Conservation (phyloP, 2,888 invertebrate genomes). For the Podabrus alpinus region DNA sequence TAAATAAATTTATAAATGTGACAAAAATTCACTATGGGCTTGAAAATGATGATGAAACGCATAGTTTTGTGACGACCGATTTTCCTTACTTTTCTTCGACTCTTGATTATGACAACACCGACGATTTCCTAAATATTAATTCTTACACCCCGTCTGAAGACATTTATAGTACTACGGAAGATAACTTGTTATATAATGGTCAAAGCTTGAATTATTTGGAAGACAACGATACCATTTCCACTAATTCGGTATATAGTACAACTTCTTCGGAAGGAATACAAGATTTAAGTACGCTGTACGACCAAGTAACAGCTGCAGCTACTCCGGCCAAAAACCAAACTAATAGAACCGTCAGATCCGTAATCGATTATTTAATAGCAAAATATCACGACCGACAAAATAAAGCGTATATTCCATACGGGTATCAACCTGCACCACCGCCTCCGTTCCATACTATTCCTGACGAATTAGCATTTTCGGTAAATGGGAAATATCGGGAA, state of each 20-base stretch:
- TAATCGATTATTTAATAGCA: conserved; percentile 52
- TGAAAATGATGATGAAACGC: neutral
- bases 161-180: neutral
- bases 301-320: neutral
- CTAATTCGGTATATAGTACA: neutral
- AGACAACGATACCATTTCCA: neutral
- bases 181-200: neutral
- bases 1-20: neutral
- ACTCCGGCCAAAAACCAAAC: neutral
- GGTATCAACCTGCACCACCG: conserved; percentile 40
- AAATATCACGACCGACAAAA: conserved; percentile 37
- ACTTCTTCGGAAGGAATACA: neutral
- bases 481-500: conserved; percentile 57
- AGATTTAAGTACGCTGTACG: neutral
- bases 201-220: neutral
- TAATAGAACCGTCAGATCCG: conserved; percentile 40
- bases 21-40: neutral
- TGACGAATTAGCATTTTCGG: conserved; percentile 45
- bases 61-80: neutral
- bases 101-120: neutral
- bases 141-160: neutral
- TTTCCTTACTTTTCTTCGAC: neutral
- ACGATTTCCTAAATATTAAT: neutral
- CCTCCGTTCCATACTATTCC: conserved; percentile 10
- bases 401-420: neutral